phyloP scores from a whole-genome alignment of 2,888 invertebrate species.

The Drepanosiphum platanoidis region DNA sequence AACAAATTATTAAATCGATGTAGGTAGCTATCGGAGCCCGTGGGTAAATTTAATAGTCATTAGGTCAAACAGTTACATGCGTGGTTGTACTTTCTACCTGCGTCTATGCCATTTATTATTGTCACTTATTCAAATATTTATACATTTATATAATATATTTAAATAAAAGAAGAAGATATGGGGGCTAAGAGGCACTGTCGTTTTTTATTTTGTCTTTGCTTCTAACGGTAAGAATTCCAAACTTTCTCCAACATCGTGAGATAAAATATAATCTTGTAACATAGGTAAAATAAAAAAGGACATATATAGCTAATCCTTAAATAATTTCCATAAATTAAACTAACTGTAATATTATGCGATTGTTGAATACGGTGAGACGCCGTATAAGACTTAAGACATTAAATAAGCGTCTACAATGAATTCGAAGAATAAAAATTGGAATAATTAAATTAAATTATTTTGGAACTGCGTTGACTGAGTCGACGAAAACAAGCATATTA shows the following conservation, averaged over 20 bases:
- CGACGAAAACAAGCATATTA: not conserved
- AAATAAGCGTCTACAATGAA: not conserved
- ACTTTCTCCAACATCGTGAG: slow-evolving; percentile 37
- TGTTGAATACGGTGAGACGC: not conserved
- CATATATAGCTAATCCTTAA: not conserved
- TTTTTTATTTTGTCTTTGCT: slow-evolving; percentile 9
- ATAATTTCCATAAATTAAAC: not conserved
- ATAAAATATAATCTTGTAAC: slow-evolving; percentile 6
- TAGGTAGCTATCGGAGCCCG: not conserved
- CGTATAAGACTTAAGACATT: not conserved
- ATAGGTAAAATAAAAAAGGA: no score
- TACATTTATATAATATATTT: slow-evolving; percentile 36
- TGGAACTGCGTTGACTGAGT: not conserved
- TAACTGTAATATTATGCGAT: not conserved
- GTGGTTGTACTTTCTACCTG: not conserved
- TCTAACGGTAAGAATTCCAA: not conserved
- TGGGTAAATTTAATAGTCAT: not conserved
- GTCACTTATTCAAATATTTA: slow-evolving; percentile 17
- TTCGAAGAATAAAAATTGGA: not conserved
- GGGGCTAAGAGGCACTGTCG: not conserved
- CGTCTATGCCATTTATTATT: not conserved
- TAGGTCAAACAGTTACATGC: not conserved
- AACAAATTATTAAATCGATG: not conserved
- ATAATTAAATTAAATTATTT: not conserved
- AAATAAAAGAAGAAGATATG: slow-evolving; percentile 4